Evolutionary conservation across 30 jellyfish, hydroid and myxozoan genomes (phyloP), one percentile per base, ranked within the genome.

Genomic region (Mastigias papua): DNA sequence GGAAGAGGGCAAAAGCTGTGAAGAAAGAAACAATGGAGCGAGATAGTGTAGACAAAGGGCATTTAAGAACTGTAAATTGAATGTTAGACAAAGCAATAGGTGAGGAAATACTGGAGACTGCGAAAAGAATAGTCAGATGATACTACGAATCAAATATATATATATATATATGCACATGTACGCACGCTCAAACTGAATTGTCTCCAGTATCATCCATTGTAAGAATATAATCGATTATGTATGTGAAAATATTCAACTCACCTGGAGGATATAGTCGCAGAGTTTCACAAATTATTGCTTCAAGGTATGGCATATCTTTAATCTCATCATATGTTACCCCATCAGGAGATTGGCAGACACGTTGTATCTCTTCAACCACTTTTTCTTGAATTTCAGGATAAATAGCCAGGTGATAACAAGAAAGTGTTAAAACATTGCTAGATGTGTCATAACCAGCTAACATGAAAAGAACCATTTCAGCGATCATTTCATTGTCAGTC

Each of bases 381-480:
- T 66, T 82, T 31, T 90, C 94, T 76, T 90, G 97, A 26, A 70
- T 48, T 22, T 90, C 91, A 20, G 89, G 97, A 74, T 71, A 29
- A 16, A 76, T n/a, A 1, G 97, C 97, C 27, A 90, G 73, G 37
- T 84, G 89, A 48, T 82, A 90, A 30, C 93, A 73, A 1, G 89
- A 48, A 15, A 84, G 62, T 9, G 81, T 81, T 25, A 90, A 89
- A 20, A 54, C 67, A 37, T 63, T 82, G 64, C 94, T 82, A 1
- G 94, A 77, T 27, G 97, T 90, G 73, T 90, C 97, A 33, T 75
- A 90, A 17, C 97, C 97, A 76, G 97, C 97, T 11, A 82, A 25
- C 32, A 89, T 23, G 61, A 89, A 80, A 27, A 89, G 60, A 2
- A 89, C 68, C 90, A 76, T 62, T 54, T 74, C 89, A 6, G 93